Evolutionary conservation across 2,888 invertebrate species (phyloP).

Genomic region (Chironomus tentans): DNA sequence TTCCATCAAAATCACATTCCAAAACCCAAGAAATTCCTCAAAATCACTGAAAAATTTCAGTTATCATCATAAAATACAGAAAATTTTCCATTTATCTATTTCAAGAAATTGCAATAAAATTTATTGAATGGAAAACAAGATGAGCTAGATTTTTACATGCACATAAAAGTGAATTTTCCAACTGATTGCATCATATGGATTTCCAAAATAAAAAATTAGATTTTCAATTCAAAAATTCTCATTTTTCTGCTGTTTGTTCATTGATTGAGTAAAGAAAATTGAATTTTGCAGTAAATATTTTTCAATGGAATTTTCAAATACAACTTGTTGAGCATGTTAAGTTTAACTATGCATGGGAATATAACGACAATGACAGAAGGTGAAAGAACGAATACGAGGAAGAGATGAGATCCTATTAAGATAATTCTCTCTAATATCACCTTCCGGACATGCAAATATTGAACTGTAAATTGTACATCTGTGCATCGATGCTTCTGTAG

Average conservation of each 20-base stretch:
- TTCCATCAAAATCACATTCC: too few relatives aligned
- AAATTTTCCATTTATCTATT: too few relatives aligned
- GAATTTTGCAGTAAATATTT: neutral
- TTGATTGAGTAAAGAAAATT: neutral
- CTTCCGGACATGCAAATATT: neutral
- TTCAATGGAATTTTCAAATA: neutral
- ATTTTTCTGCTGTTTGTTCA: neutral
- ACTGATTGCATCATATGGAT: slow-evolving; percentile 10
- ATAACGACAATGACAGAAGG: neutral
- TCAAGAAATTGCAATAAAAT: neutral
- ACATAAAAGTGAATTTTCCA: slow-evolving; percentile 10
- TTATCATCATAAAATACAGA: too few relatives aligned
- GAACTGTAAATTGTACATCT: neutral
- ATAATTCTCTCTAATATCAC: neutral
- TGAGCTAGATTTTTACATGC: neutral
- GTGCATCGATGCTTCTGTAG: neutral
- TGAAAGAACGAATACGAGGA: neutral
- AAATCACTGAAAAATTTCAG: too few relatives aligned
- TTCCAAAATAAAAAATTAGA: neutral
- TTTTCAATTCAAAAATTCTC: neutral
- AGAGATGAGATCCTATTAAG: slow-evolving; percentile 4
- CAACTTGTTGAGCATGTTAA: neutral
- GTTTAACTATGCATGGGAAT: neutral
- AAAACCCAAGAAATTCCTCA: too few relatives aligned
- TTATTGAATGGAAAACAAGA: neutral